A percentile compares a stretch with the other conserved stretches of the same genome.
Conservation (phyloP, 2,113 vertebrate species). For the Phylloscopus whistleri region DNA sequence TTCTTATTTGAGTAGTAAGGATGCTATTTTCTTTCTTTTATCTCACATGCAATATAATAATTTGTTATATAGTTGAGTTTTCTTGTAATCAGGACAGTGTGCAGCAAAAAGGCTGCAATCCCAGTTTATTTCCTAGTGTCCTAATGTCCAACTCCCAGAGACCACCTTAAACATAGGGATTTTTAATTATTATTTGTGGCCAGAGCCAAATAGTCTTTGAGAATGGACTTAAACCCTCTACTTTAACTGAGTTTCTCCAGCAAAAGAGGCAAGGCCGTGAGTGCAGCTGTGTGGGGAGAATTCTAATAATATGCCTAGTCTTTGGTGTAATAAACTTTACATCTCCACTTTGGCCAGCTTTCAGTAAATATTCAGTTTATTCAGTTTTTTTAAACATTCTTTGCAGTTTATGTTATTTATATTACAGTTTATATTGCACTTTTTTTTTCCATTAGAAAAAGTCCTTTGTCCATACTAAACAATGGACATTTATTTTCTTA, state of each 20-base stretch:
- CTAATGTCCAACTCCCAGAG: background rate
- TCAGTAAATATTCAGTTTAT: background rate
- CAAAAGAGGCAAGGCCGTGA: background rate
- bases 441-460: background rate
- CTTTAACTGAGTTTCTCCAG: background rate
- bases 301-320: background rate
- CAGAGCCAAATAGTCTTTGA: background rate
- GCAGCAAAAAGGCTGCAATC: background rate
- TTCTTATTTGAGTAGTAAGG: background rate
- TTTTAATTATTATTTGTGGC: background rate
- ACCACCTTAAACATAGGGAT: background rate
- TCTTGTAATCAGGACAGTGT: background rate
- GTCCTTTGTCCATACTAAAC: background rate
- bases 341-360: background rate
- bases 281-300: background rate
- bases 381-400: background rate
- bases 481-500: background rate
- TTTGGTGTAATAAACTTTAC: background rate
- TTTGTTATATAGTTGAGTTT: background rate
- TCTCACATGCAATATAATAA: background rate
- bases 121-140: background rate
- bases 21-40: background rate
- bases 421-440: background rate
- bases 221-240: background rate
- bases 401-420: background rate